Percentiles rank a stretch among this genome's conserved stretches.
phyloP scores from a whole-genome alignment of 2,113 vertebrate species.

The Coreoperca whiteheadi region DNA sequence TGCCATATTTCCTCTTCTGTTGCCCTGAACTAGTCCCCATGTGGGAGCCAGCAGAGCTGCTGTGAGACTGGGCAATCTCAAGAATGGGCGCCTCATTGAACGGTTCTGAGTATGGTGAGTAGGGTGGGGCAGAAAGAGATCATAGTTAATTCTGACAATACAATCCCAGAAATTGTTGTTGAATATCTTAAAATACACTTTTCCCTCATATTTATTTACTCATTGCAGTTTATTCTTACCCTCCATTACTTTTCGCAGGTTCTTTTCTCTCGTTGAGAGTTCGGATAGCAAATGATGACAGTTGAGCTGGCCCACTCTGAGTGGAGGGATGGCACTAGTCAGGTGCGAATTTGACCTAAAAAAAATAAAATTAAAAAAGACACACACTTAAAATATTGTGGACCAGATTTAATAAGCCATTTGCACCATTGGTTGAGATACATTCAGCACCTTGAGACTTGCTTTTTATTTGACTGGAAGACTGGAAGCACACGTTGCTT shows the following conservation, averaged over 20 bases:
- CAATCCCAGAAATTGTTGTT: neutral
- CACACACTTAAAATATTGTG: neutral
- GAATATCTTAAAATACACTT: neutral
- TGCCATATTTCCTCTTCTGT: slow-evolving; percentile 94
- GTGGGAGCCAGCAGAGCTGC: slow-evolving; percentile 84
- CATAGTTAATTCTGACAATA: neutral
- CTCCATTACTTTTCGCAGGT: slow-evolving; percentile 93
- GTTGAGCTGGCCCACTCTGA: slow-evolving; percentile 95
- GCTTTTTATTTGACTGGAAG: neutral
- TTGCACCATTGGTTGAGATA: neutral
- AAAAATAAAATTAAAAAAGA: slow-evolving; percentile 1
- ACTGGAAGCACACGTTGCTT: neutral
- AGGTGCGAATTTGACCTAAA: slow-evolving; percentile 92
- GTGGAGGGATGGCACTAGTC: slow-evolving; percentile 88
- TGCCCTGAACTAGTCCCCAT: slow-evolving; percentile 73
- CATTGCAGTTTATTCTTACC: slow-evolving; percentile 80
- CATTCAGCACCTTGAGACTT: slow-evolving; percentile 1
- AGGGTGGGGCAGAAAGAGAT: slow-evolving; percentile 12
- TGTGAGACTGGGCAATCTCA: slow-evolving; percentile 92
- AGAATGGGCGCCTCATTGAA: slow-evolving; percentile 91
- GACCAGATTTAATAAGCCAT: neutral
- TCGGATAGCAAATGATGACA: slow-evolving; percentile 94
- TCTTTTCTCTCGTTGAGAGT: slow-evolving; percentile 94
- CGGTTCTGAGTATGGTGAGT: slow-evolving; percentile 85
- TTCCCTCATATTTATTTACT: neutral